A percentile compares a stretch with the other conserved stretches of the same genome.
These are phyloP conservation scores for Staurois parvus DNA, from an alignment of 2,797 vertebrate genomes.

Conservation along the genomic window DNA sequence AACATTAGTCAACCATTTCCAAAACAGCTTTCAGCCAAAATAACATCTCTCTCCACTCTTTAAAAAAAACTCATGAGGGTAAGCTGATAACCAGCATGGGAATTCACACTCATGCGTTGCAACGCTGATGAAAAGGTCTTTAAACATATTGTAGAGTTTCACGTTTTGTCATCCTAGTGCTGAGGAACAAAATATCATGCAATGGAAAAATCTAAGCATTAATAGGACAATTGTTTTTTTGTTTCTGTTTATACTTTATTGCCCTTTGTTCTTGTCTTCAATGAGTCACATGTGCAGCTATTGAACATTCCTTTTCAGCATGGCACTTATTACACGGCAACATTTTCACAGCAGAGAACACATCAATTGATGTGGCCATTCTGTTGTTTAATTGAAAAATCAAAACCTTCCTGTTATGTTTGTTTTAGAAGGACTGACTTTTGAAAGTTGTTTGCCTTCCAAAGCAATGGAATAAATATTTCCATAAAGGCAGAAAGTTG, in stretches of 20 bases:
- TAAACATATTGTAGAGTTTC: slow-evolving; percentile 12
- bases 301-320: slow-evolving; percentile 31
- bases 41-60: not conserved
- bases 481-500: slow-evolving; percentile 46
- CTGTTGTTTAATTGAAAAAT: slow-evolving; percentile 61
- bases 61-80: not conserved
- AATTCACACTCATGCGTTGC: not conserved
- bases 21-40: not conserved
- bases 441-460: slow-evolving; percentile 53
- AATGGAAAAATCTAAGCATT: slow-evolving; percentile 66
- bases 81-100: slow-evolving; percentile 1
- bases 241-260: slow-evolving; percentile 53
- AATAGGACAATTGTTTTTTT: slow-evolving; percentile 55
- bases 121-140: not conserved
- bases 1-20: not conserved
- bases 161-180: slow-evolving; percentile 26
- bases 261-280: slow-evolving; percentile 36
- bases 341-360: slow-evolving; percentile 7
- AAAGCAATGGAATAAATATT: slow-evolving; percentile 62
- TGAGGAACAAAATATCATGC: slow-evolving; percentile 62
- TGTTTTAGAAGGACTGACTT: slow-evolving; percentile 52
- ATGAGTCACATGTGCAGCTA: slow-evolving; percentile 54
- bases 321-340: slow-evolving; percentile 37
- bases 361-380: slow-evolving; percentile 52
- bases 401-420: slow-evolving; percentile 57